These are phyloP conservation scores for Lutjanus campechanus DNA, from an alignment of 2,797 vertebrate genomes.

Conservation along the genomic window DNA sequence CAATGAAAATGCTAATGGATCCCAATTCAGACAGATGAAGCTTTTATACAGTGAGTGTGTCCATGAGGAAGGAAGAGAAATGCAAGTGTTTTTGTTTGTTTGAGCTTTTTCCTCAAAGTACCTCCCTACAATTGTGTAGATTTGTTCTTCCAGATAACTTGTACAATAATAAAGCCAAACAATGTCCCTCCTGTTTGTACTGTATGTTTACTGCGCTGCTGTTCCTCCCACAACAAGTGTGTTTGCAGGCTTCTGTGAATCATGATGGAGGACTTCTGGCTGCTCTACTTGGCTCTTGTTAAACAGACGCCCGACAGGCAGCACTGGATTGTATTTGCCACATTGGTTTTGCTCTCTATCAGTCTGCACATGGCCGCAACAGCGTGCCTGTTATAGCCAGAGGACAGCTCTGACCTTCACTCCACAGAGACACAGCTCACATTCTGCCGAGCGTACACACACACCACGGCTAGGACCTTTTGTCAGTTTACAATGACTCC, in stretches of 20 bases:
- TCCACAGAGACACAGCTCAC: slow-evolving; percentile 60
- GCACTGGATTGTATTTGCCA: slow-evolving; percentile 55
- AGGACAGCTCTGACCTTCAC: slow-evolving; percentile 84
- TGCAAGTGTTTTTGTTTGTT: neutral
- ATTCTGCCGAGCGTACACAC: slow-evolving; percentile 41
- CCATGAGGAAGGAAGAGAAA: neutral
- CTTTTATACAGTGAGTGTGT: neutral
- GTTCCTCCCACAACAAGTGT: slow-evolving; percentile 72
- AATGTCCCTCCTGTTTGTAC: slow-evolving; percentile 39
- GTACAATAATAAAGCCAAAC: slow-evolving; percentile 45
- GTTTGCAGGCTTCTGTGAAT: slow-evolving; percentile 60
- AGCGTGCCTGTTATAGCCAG: slow-evolving; percentile 70
- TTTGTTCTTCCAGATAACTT: slow-evolving; percentile 33
- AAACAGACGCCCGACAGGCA: slow-evolving; percentile 61
- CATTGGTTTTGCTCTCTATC: slow-evolving; percentile 66
- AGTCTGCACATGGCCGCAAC: slow-evolving; percentile 71
- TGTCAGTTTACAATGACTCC: slow-evolving; percentile 48
- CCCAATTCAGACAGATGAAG: slow-evolving; percentile 22
- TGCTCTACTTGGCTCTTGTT: slow-evolving; percentile 73
- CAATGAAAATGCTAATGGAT: slow-evolving; percentile 52
- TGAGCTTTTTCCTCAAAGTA: slow-evolving; percentile 3
- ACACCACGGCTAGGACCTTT: slow-evolving; percentile 43
- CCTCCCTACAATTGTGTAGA: neutral
- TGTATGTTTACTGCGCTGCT: slow-evolving; percentile 52
- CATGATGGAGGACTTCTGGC: slow-evolving; percentile 69